Percentiles rank a stretch among this genome's conserved stretches.
Evolutionary conservation across 2,888 invertebrate genomes (phyloP).

Genomic region (Galerucella calmariensis): DNA sequence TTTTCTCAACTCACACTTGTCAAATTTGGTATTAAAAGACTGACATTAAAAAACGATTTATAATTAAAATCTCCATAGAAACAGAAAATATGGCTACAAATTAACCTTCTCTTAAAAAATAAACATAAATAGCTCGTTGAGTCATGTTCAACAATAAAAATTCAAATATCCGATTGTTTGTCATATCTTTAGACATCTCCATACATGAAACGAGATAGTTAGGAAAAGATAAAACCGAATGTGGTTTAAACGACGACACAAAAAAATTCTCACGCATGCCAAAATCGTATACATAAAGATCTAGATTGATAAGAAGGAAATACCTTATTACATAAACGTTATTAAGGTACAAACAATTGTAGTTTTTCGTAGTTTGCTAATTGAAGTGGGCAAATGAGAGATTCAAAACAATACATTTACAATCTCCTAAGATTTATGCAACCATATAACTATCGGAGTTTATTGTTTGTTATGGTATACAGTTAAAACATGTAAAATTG

Average conservation of each 20-base stretch:
- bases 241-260: slow-evolving; percentile 29
- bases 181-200: slow-evolving; percentile 27
- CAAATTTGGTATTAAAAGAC: too few species aligned
- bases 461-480: too few species aligned
- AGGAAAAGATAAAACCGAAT: slow-evolving; percentile 14
- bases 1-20: too few species aligned
- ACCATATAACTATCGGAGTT: too few species aligned
- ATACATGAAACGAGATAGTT: slow-evolving; percentile 22
- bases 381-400: slow-evolving; percentile 4
- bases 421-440: neutral
- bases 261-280: slow-evolving; percentile 53
- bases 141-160: slow-evolving; percentile 17
- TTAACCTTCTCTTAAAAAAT: neutral
- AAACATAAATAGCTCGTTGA: slow-evolving; percentile 31
- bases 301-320: slow-evolving; percentile 59
- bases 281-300: slow-evolving; percentile 47
- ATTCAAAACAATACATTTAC: neutral
- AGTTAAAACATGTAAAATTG: too few species aligned
- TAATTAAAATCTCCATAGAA: too few species aligned
- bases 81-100: too few species aligned
- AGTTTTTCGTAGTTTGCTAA: neutral
- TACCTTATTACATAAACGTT: slow-evolving; percentile 52
- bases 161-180: slow-evolving; percentile 22
- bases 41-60: too few species aligned
- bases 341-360: slow-evolving; percentile 11